These are phyloP conservation scores for Alloplasta piceator DNA, from an alignment of 2,888 invertebrate species.

Conservation along the genomic window DNA sequence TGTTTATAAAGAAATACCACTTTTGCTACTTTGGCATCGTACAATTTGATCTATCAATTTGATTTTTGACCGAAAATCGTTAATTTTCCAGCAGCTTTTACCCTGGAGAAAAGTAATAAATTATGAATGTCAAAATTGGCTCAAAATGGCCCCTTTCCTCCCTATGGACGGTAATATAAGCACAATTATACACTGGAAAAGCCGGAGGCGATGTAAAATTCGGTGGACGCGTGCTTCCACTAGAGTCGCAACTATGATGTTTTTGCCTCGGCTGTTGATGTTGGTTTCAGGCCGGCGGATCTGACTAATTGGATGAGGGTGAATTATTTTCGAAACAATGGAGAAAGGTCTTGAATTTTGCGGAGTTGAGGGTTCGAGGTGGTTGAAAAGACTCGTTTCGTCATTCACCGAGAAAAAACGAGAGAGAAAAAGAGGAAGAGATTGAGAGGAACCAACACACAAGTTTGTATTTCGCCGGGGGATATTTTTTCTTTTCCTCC, in stretches of 20 bases:
- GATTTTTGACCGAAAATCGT: too few species aligned
- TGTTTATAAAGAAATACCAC: too few species aligned
- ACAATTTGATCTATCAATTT: too few species aligned
- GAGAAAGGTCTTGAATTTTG: conserved; percentile 60
- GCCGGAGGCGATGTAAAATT: conserved; percentile 43
- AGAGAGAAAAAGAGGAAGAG: neutral
- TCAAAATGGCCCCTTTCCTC: too few species aligned
- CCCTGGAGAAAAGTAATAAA: too few species aligned
- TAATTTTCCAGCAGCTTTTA: too few species aligned
- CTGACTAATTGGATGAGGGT: conserved; percentile 67
- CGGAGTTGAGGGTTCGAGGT: neutral
- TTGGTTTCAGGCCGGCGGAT: conserved; percentile 45
- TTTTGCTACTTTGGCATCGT: too few species aligned
- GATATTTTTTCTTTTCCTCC: conserved; percentile 1
- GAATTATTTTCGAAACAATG: conserved; percentile 70
- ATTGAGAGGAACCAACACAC: neutral
- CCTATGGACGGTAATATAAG: too few species aligned
- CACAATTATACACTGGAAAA: neutral
- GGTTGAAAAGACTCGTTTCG: conserved; percentile 4
- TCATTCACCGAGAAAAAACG: neutral
- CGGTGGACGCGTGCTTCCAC: conserved; percentile 18
- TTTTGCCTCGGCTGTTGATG: conserved; percentile 20
- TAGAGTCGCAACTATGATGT: conserved; percentile 20
- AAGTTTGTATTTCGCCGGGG: neutral
- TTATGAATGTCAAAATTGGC: too few species aligned